These are phyloP conservation scores for Taxidea taxus DNA, from an alignment of 2,113 vertebrate genomes.

Conservation along the genomic window DNA sequence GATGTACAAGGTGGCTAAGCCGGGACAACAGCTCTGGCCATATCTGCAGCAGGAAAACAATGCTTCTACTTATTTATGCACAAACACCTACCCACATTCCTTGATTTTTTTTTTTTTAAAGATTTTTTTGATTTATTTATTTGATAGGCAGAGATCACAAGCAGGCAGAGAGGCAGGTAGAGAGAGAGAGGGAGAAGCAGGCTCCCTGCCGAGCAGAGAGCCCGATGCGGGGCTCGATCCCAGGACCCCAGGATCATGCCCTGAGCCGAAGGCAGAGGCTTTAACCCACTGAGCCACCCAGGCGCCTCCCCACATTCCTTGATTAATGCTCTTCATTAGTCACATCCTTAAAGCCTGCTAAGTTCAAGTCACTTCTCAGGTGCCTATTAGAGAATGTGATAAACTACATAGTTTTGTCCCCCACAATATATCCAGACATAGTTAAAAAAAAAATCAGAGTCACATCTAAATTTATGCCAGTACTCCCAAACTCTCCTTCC, in stretches of 20 bases:
- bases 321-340: background rate
- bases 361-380: background rate
- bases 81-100: background rate
- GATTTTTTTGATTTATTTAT: no score
- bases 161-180: no score
- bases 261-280: no score
- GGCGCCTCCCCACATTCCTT: background rate
- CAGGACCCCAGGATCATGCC: no score
- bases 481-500: background rate
- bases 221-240: no score
- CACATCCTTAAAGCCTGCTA: background rate
- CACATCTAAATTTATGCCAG: background rate
- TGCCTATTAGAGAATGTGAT: background rate
- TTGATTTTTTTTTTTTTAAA: no score
- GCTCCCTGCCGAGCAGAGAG: no score
- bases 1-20: background rate
- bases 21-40: background rate
- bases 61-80: background rate
- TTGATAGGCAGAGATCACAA: no score
- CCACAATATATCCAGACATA: background rate
- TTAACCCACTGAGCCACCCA: no score
- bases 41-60: background rate
- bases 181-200: no score
- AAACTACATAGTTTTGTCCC: background rate
- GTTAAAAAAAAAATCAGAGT: background rate